These are phyloP conservation scores for Halichondria panicea DNA, from an alignment of 37 sponge, comb jelly and placozoan genomes.

Conservation along the genomic window DNA sequence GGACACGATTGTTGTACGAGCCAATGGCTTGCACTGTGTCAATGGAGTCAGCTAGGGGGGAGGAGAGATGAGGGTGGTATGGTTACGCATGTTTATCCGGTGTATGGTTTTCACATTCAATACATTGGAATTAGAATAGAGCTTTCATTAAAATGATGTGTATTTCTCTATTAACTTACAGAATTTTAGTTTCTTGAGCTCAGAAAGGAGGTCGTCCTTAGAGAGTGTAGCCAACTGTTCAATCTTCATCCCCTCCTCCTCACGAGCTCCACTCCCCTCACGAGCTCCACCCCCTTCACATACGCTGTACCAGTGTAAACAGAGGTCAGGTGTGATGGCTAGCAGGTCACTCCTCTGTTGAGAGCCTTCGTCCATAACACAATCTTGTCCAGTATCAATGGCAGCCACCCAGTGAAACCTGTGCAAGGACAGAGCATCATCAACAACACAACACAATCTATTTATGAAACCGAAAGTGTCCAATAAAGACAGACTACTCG, in stretches of 20 bases:
- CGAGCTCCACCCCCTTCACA: not conserved
- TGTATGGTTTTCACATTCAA: too few relatives aligned
- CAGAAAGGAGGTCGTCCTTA: constrained; percentile 25
- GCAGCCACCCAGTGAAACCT: constrained; percentile 43
- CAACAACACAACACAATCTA: not conserved
- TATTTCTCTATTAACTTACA: too few relatives aligned
- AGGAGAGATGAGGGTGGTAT: not conserved
- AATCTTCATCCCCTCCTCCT: constrained; percentile 3
- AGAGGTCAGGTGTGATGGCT: constrained; percentile 28
- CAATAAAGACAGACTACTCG: not conserved
- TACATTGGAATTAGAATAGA: too few relatives aligned
- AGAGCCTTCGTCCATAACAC: constrained; percentile 13
- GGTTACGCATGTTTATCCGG: too few relatives aligned
- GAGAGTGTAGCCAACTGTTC: constrained; percentile 22
- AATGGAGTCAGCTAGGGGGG: constrained; percentile 16
- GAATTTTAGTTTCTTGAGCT: constrained; percentile 28
- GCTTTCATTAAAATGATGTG: too few relatives aligned
- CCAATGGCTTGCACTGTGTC: constrained; percentile 16
- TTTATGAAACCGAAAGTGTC: not conserved
- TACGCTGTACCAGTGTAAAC: constrained; percentile 32
- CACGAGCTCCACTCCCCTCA: not conserved
- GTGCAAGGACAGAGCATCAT: not conserved
- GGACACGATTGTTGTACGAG: constrained; percentile 15
- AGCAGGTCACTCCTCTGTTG: constrained; percentile 33
- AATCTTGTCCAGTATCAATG: constrained; percentile 16